Evolutionary conservation across 2,888 invertebrate species (phyloP), one percentile per base, ranked within the genome.

Genomic region (Lydus trimaculatus): DNA sequence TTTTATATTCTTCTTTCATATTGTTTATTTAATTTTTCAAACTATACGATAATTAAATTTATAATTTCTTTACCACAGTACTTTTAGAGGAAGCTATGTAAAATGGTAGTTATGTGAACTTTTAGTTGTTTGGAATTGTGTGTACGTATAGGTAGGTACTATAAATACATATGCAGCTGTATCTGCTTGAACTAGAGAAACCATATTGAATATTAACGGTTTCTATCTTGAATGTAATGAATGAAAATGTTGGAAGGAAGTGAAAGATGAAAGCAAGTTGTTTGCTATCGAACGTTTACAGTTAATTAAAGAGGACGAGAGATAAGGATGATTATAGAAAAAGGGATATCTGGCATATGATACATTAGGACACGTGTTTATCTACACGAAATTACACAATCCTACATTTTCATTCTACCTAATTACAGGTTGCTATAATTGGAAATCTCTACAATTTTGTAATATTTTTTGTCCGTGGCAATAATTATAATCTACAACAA

Each of bases 241-340:
- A 60, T 36, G 60, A 43, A 48, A 36, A 31, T 60, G 31, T 31
- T 31, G 17, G 60, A 36, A 33, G 17, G 31, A 60, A 60, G 6
- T 33, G 36, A 36, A 60, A 60, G 60, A 20, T 60, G 60, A 31
- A 31, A 28, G 60, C 20, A n/a, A 28, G 31, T 60, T 48, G 48
- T 48, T 48, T 48, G 20, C 48, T 48, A 48, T 36, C 60, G 2
- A 60, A 20, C 23, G 60, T 60, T 28, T 28, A 31, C 60, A 60
- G 17, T 60, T 60, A 60, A 60, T 60, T 60, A 60, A 60, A 31
- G 31, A 36, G 5, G 60, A 60, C 28, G 36, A 13, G 13, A 36
- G 28, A 60, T 60, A 60, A 31, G 60, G n/a, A 20, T 60, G 31
- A 60, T 60, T 60, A 60, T 20, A 23, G 60, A 31, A 31, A 36